Evolutionary conservation across 2,113 vertebrate genomes (phyloP).

Genomic region (Gallinago paraguaiae): DNA sequence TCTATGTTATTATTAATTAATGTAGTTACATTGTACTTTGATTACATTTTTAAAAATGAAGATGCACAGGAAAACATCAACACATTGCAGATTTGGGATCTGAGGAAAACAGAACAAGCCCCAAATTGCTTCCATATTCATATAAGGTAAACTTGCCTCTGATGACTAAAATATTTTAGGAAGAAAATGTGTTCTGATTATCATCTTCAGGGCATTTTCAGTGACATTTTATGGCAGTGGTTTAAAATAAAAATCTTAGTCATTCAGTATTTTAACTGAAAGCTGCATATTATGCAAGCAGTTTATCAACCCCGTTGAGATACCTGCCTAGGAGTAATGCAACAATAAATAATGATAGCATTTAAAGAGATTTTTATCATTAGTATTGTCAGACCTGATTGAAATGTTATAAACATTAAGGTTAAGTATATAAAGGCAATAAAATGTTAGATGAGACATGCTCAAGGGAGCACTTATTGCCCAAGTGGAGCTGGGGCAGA

Average conservation of each 20-base stretch:
- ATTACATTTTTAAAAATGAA: neutral
- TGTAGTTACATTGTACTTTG: neutral
- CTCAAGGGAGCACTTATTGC: neutral
- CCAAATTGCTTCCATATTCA: neutral
- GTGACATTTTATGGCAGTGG: neutral
- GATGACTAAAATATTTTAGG: neutral
- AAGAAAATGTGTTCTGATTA: neutral
- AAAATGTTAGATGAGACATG: neutral
- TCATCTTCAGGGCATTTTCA: conserved; percentile 1
- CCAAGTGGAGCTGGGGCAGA: neutral
- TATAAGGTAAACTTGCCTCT: neutral
- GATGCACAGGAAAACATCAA: neutral
- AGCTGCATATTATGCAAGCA: neutral
- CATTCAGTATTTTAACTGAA: neutral
- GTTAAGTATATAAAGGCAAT: neutral
- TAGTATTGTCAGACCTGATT: neutral
- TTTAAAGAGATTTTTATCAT: neutral
- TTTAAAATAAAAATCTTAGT: conserved; percentile 43
- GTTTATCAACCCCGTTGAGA: neutral
- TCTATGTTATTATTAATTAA: neutral
- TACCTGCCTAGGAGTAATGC: neutral
- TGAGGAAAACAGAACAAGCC: neutral
- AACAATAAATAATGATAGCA: neutral
- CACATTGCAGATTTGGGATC: neutral
- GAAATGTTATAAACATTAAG: neutral